A percentile compares a stretch with the other conserved stretches of the same genome.
Conservation (phyloP, 2,113 vertebrate species). For the Daboia siamensis region DNA sequence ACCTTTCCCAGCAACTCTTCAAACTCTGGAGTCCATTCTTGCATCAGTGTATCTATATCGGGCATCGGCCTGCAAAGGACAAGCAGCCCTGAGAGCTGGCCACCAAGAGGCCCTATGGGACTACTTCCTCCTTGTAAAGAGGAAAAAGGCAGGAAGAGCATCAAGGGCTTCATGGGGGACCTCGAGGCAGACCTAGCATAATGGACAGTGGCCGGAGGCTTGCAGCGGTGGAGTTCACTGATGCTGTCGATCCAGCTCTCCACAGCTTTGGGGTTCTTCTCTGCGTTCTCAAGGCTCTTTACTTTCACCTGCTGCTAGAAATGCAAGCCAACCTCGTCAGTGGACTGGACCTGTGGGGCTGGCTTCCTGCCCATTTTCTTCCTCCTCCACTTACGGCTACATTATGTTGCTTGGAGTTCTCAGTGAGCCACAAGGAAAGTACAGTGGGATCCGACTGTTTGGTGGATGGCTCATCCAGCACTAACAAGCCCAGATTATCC, state of each 20-base stretch:
- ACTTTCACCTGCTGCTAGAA: constrained; percentile 82
- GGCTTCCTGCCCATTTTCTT: no score
- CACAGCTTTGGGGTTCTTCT: constrained; percentile 82
- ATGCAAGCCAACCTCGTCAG: neutral
- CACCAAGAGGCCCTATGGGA: neutral
- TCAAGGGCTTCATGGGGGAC: rapidly evolving
- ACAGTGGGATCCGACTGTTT: constrained; percentile 94
- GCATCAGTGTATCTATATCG: constrained; percentile 90
- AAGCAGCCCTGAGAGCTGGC: neutral
- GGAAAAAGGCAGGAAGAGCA: neutral
- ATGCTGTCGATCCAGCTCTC: constrained; percentile 87
- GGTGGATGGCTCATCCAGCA: constrained; percentile 90
- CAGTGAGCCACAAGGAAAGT: constrained; percentile 88
- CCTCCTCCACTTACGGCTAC: constrained; percentile 66
- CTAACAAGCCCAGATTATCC: constrained; percentile 85
- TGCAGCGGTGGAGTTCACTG: constrained; percentile 81
- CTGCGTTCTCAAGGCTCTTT: constrained; percentile 83
- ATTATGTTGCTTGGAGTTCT: constrained; percentile 90
- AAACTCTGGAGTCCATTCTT: constrained; percentile 92
- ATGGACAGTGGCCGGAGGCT: constrained; percentile 77
- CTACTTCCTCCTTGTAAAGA: neutral
- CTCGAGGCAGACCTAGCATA: constrained; percentile 72
- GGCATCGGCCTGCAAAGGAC: constrained; percentile 79
- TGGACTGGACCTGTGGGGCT: rapidly evolving
- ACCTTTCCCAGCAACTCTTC: constrained; percentile 90